Evolutionary conservation across 2,888 invertebrate genomes (phyloP), one percentile per base, ranked within the genome.

Genomic region (Archips xylosteana): DNA sequence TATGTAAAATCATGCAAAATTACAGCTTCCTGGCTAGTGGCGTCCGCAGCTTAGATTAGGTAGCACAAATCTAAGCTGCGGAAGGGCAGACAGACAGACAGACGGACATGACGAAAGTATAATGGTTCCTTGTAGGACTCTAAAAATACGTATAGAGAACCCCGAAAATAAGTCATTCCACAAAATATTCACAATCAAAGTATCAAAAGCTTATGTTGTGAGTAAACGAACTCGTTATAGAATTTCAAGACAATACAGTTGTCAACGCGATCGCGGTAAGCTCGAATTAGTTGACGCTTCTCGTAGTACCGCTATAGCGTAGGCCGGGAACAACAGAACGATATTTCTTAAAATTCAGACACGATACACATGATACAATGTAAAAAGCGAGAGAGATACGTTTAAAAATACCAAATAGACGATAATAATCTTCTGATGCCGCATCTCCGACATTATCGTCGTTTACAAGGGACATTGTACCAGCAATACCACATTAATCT

Each of bases 251-350:
- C 71, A 54, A 54, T 72, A 72, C 42, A 67, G 23, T 47, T 67
- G 61, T 72, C 67, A 68, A 63, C 67, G 54, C 67, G 12, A 63
- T 47, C 42, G 57, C 32, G n/a, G 61, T 23, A 64, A 39, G 10
- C 59, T 69, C 15, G 42, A 68, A 64, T 73, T 68, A 69, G 49
- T 32, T 39, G n/a, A 51, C 39, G 71, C 32, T 12, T 47, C 36
- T 8, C 65, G 59, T 64, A 71, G 39, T 13, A n/a, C 12, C 51
- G 51, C 32, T 57, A 39, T 47, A 34, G 68, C 73, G 73, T 73
- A 64, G 73, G 68, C 68, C 39, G 59, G 54, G 63, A 39, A 69
- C 63, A 73, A 73, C 67, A 63, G 32, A 64, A 15, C 59, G 63
- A 73, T 64, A 69, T 72, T 59, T 73, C 39, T 42, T 68, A 32